Conservation (phyloP, 2,888 invertebrate species). For the Phytoseiulus persimilis region DNA sequence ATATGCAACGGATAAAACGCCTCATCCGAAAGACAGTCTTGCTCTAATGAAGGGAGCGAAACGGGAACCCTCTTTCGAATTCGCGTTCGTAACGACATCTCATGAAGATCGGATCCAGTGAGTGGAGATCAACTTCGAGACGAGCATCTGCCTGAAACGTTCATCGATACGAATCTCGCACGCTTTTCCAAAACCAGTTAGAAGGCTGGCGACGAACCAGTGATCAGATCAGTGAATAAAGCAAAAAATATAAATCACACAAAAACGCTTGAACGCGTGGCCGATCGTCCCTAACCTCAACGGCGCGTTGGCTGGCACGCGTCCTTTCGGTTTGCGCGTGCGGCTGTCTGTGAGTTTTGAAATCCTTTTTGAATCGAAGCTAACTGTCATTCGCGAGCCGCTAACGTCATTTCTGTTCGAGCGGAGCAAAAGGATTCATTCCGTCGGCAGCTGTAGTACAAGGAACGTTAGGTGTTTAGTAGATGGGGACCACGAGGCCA, state of each 20-base stretch:
- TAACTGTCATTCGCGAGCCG: not conserved
- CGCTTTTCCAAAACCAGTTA: too few species aligned
- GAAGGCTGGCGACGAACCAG: too few species aligned
- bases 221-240: not conserved
- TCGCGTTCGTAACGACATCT: too few species aligned
- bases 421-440: not conserved
- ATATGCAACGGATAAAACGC: too few species aligned
- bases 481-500: not conserved
- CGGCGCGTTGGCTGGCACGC: not conserved
- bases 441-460: not conserved
- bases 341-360: not conserved
- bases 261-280: not conserved
- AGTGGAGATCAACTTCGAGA: too few species aligned
- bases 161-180: too few species aligned
- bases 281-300: not conserved
- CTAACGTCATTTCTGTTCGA: not conserved
- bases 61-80: too few species aligned
- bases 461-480: not conserved
- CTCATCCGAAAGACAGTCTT: too few species aligned
- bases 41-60: too few species aligned
- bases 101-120: too few species aligned
- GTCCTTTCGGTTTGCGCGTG: not conserved
- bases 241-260: not conserved
- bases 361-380: not conserved
- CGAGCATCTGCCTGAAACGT: too few species aligned